Percentiles rank a stretch among this genome's conserved stretches.
phyloP scores from a whole-genome alignment of 2,113 vertebrate species.

The Accipiter cooperii region DNA sequence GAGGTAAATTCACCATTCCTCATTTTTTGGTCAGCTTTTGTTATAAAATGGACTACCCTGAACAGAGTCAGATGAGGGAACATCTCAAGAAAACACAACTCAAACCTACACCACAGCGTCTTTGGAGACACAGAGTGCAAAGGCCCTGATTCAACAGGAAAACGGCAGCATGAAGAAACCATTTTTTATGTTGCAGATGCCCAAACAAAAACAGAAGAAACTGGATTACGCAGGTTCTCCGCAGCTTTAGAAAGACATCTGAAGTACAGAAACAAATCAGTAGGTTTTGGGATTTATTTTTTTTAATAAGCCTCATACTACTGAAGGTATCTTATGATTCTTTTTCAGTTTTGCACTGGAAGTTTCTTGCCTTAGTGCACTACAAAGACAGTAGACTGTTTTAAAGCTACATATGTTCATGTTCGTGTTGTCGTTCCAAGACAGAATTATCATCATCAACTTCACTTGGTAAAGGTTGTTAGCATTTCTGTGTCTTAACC shows the following conservation, averaged over 20 bases:
- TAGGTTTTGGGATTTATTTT: too few relatives aligned
- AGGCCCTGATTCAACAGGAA: background rate
- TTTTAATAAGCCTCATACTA: background rate
- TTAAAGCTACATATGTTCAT: slow-evolving; percentile 4
- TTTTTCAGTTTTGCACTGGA: background rate
- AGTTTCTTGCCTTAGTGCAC: background rate
- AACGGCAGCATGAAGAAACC: background rate
- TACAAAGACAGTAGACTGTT: background rate
- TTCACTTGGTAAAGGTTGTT: slow-evolving; percentile 5
- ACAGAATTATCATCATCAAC: background rate
- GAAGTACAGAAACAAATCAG: background rate
- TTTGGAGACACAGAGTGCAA: background rate
- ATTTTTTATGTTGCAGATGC: background rate
- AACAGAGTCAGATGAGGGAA: background rate
- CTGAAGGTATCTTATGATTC: background rate
- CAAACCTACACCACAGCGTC: background rate
- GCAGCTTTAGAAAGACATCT: background rate
- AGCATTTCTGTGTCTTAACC: background rate
- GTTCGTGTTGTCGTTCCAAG: background rate
- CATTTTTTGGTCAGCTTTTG: background rate
- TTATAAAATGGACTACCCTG: background rate
- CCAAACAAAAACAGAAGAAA: background rate
- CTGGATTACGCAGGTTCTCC: background rate
- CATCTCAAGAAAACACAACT: background rate
- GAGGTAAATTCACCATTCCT: background rate